Base-by-base conservation (phyloP, 1,140 invertebrate genomes). In the Macrobrachium nipponense region DNA sequence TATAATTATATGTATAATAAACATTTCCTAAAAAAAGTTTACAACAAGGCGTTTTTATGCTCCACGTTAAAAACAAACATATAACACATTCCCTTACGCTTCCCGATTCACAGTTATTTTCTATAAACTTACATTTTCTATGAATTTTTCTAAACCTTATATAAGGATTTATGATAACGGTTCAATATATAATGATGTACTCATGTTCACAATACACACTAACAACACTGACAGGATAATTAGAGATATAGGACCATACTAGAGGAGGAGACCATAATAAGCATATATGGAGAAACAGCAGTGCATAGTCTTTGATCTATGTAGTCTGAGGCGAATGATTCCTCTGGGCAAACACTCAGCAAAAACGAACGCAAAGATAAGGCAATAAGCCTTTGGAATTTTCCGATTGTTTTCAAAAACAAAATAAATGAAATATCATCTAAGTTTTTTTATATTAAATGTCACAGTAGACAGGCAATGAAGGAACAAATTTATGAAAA, bases 211-310 rank as follows among this genome's bases (percentile, higher is more conserved):
- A 51, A 86, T 58, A 86, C 68, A 70, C 83, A 85, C 76, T 75
- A 64, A 86, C 83, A 86, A 86, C 83, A 86, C 83, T 86, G 83
- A 86, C 83, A 86, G 77, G 70, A 75, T 80, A 80, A 80, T 59
- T n/a, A 66, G 60, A 66, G 60, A 86, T 80, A 86, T 59, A 85
- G 78, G 77, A 80, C 68, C 68, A 80, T 59, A 36, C 83, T 86
- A 86, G 14, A 64, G 79, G 58, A 85, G 77, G 36, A 86, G 44
- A 64, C 73, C 66, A 80, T n/a, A 51, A 77, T 86, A 86, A 68
- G 83, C 66, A 68, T 79, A 80, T 86, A 86, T 72, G 66, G 60
- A 79, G 83, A 79, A 80, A 72, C 23, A 86, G 83, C 83, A 60
- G 83, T 86, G 83, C 83, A 86, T 86, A 79, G 83, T 80, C 77